A percentile compares a stretch with the other conserved stretches of the same genome.
phyloP scores from a whole-genome alignment of 2,797 vertebrate genomes.

The Notolepis coatsorum region DNA sequence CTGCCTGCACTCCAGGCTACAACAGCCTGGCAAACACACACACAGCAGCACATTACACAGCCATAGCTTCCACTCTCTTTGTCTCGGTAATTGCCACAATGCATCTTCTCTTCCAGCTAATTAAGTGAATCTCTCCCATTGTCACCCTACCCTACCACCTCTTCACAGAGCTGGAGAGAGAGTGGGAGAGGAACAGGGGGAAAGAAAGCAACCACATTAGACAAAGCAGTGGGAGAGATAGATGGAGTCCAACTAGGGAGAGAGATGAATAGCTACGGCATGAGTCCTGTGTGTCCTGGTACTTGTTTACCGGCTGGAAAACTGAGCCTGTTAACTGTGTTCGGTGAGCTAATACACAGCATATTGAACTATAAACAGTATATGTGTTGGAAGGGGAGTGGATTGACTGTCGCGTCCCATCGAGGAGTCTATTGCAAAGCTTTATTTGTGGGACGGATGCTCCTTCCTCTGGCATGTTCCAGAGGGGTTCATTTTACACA shows the following conservation, averaged over 20 bases:
- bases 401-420: slow-evolving; percentile 32
- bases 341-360: slow-evolving; percentile 36
- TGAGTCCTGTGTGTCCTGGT: slow-evolving; percentile 55
- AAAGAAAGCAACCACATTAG: slow-evolving; percentile 44
- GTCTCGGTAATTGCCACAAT: slow-evolving; percentile 84
- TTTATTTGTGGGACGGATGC: background rate
- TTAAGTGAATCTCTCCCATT: slow-evolving; percentile 83
- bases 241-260: slow-evolving; percentile 43
- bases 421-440: slow-evolving; percentile 1
- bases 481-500: background rate
- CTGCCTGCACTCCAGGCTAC: slow-evolving; percentile 67
- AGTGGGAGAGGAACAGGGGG: slow-evolving; percentile 24
- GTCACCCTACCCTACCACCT: slow-evolving; percentile 77
- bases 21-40: slow-evolving; percentile 64
- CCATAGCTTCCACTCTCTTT: slow-evolving; percentile 75
- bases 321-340: slow-evolving; percentile 27
- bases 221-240: slow-evolving; percentile 2
- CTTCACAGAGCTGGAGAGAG: slow-evolving; percentile 51
- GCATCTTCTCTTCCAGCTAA: slow-evolving; percentile 83
- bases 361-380: slow-evolving; percentile 30
- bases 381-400: slow-evolving; percentile 25
- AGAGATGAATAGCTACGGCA: slow-evolving; percentile 50
- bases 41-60: slow-evolving; percentile 72
- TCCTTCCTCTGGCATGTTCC: background rate
- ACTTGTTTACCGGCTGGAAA: slow-evolving; percentile 70